Base-by-base conservation (phyloP, 35 echinoderm and acorn worm genomes). In the Ophioderma brevispina region DNA sequence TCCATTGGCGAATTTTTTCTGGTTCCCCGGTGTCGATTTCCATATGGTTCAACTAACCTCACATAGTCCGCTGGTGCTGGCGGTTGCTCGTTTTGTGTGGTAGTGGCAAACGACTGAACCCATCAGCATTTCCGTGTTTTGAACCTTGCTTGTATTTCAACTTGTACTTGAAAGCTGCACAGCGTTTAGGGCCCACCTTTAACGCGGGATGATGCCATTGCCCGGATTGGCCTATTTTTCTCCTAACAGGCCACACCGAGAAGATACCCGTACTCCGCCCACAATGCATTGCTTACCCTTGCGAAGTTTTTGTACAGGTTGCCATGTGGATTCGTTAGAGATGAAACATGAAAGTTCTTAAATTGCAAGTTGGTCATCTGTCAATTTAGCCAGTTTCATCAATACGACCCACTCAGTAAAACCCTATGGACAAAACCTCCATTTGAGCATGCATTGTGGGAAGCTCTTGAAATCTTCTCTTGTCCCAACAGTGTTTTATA, bases 401-500 rank as follows among this genome's bases (percentile, higher is more conserved):
- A n/a, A n/a, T n/a, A n/a, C n/a, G n/a, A n/a, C n/a, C n/a, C n/a
- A n/a, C n/a, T n/a, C n/a, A n/a, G n/a, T n/a, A n/a, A n/a, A n/a
- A n/a, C n/a, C n/a, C n/a, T n/a, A n/a, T n/a, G n/a, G n/a, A n/a
- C n/a, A n/a, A n/a, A n/a, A n/a, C n/a, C n/a, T n/a, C n/a, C n/a
- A n/a, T n/a, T n/a, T n/a, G n/a, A n/a, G n/a, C n/a, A n/a, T n/a
- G n/a, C n/a, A n/a, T n/a, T n/a, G n/a, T n/a, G n/a, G n/a, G n/a
- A n/a, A n/a, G n/a, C n/a, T n/a, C n/a, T n/a, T n/a, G n/a, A n/a
- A n/a, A n/a, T n/a, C n/a, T n/a, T n/a, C n/a, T n/a, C n/a, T n/a
- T n/a, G n/a, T n/a, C n/a, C n/a, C 17, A 92, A 76, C 17, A 96
- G 33, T 31, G 90, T 86, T 64, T 92, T 96, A 34, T 96, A 75